Evolutionary conservation across 2,888 invertebrate species (phyloP), one percentile per base, ranked within the genome.

Genomic region (Watsonalla cultraria): DNA sequence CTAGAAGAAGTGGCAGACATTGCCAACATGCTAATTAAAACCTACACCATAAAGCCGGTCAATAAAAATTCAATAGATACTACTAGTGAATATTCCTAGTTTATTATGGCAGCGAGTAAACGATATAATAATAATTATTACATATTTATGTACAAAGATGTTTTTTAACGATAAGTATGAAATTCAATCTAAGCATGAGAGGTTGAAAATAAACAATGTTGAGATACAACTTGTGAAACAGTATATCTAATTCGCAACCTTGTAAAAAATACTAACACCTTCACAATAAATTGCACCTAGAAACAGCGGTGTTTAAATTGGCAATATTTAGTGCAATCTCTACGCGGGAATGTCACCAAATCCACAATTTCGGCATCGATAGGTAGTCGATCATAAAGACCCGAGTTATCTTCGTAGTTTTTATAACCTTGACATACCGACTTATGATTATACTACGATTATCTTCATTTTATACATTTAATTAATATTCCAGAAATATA

Each of bases 11-110:
- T 24, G 24, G 24, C 24, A 24, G 24, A 24, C 24, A 51, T 47
- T 37, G 52, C 57, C 53, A 60, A 58, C 57, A 60, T 61, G 56
- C 55, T 52, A 54, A 13, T 46, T 11, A 9, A 14, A 37, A 8
- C n/a, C 0, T 8, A 37, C 7, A 37, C 37, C 24, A 24, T 24
- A 24, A 24, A 24, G 4, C 24, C 24, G 24, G 24, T 24, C 24
- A 24, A 24, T 24, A 24, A 24, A 24, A 1, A 24, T 24, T 24
- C 4, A 24, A 24, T 24, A 24, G 24, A 24, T 24, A 24, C 8
- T 5, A 37, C 8, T 5, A 37, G 8, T 37, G 37, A 5, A 7
- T 7, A 8, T 7, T 37, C 8, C 37, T 37, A 37, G 7, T 37
- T 37, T 8, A 37, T 37, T 37, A 37, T 7, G 37, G 8, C 37